Evolutionary conservation across 64 coral and sea anemone species (phyloP).

Genomic region (Cladopsammia gracilis): DNA sequence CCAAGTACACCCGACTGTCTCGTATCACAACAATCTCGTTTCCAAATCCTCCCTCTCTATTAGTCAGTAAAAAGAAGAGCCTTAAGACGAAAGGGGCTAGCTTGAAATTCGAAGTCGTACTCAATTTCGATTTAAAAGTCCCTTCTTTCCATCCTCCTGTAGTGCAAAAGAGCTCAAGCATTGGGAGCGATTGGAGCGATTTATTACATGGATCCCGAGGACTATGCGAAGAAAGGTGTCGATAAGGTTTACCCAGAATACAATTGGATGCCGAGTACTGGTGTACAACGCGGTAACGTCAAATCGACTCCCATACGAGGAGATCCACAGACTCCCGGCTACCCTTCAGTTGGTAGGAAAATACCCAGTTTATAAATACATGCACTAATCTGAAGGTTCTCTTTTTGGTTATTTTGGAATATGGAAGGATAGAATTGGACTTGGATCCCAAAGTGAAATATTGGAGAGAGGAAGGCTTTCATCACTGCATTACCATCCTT

Average conservation of each 20-base stretch:
- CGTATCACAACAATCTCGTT: too few species aligned
- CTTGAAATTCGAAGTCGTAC: too few species aligned
- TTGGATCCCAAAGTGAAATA: background rate
- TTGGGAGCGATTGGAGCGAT: slow-evolving; percentile 80
- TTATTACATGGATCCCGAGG: slow-evolving; percentile 83
- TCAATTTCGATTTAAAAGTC: background rate
- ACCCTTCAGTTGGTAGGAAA: slow-evolving; percentile 73
- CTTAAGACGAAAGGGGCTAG: too few species aligned
- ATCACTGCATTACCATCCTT: too few species aligned
- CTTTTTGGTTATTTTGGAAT: background rate
- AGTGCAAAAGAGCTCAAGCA: slow-evolving; percentile 69
- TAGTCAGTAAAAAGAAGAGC: too few species aligned
- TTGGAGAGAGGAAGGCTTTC: background rate
- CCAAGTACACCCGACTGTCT: too few species aligned
- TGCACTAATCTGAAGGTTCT: too few species aligned
- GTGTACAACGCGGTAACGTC: slow-evolving; percentile 86
- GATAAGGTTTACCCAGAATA: slow-evolving; percentile 85
- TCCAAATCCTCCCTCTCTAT: too few species aligned
- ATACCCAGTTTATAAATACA: background rate
- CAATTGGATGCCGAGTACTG: slow-evolving; percentile 83
- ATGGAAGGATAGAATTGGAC: background rate
- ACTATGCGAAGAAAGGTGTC: slow-evolving; percentile 82
- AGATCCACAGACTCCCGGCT: slow-evolving; percentile 85
- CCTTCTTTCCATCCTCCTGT: background rate
- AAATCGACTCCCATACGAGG: slow-evolving; percentile 64